phyloP scores from a whole-genome alignment of 1,140 invertebrate genomes.

The Oryctes rhinoceros region DNA sequence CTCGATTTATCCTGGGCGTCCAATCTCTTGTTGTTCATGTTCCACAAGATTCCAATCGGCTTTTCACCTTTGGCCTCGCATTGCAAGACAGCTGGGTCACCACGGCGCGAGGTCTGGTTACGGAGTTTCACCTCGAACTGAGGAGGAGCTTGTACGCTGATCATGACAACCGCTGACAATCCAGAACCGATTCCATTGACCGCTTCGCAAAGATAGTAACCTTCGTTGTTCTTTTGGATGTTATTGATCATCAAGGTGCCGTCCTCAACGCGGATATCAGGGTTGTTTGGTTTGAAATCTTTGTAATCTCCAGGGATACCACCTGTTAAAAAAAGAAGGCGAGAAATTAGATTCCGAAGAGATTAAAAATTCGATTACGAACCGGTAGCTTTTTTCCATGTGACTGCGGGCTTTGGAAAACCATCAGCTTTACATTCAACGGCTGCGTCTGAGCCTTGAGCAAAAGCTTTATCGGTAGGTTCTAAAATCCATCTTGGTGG shows the following conservation, averaged over 20 bases:
- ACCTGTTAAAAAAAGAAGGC: slow-evolving; percentile 65
- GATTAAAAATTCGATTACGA: slow-evolving; percentile 48
- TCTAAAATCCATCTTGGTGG: slow-evolving; percentile 96
- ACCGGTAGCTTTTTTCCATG: slow-evolving; percentile 96
- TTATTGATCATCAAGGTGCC: slow-evolving; percentile 88
- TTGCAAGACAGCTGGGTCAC: slow-evolving; percentile 90
- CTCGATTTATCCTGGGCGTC: slow-evolving; percentile 79
- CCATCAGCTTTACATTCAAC: slow-evolving; percentile 96
- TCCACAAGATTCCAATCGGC: slow-evolving; percentile 95
- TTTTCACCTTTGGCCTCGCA: slow-evolving; percentile 97
- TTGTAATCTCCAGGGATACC: slow-evolving; percentile 91
- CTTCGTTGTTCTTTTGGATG: slow-evolving; percentile 92
- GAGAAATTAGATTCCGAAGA: not conserved
- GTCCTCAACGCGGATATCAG: slow-evolving; percentile 89
- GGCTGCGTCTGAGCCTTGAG: slow-evolving; percentile 89
- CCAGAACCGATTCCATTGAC: slow-evolving; percentile 95
- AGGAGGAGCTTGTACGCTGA: slow-evolving; percentile 93
- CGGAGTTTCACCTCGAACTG: slow-evolving; percentile 92
- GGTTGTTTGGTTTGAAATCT: slow-evolving; percentile 88
- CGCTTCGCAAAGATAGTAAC: slow-evolving; percentile 95
- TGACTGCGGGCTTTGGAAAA: slow-evolving; percentile 90
- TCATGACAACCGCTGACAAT: slow-evolving; percentile 89
- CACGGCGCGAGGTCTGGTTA: slow-evolving; percentile 88
- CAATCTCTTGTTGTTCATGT: slow-evolving; percentile 91
- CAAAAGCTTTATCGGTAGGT: slow-evolving; percentile 94